phyloP scores from a whole-genome alignment of 1,140 invertebrate species.

The Macrocentrus cingulum region DNA sequence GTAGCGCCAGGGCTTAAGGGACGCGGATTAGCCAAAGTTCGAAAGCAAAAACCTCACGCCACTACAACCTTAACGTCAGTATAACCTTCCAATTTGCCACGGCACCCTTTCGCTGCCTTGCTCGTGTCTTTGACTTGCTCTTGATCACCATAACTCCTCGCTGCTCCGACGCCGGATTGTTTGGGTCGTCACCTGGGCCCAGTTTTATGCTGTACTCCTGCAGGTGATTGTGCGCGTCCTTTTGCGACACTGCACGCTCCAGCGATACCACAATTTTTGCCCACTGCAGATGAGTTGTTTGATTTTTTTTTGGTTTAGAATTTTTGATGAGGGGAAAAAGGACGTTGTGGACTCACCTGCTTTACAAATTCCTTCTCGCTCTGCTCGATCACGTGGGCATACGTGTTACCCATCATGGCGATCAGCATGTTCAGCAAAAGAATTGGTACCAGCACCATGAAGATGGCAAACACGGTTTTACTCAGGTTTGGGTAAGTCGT shows the following conservation, averaged over 20 bases:
- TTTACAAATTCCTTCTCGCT: conserved; percentile 99
- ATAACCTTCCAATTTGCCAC: conserved; percentile 94
- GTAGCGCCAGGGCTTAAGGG: neutral
- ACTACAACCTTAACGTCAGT: neutral
- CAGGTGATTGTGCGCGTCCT: conserved; percentile 86
- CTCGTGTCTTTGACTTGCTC: conserved; percentile 92
- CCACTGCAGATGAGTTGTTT: conserved; percentile 68
- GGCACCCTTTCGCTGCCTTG: conserved; percentile 95
- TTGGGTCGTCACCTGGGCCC: conserved; percentile 77
- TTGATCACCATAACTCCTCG: conserved; percentile 98
- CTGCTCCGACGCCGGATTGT: conserved; percentile 70
- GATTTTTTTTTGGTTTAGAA: neutral
- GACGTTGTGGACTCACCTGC: conserved; percentile 66
- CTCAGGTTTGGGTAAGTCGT: conserved; percentile 89
- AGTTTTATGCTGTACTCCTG: conserved; percentile 94
- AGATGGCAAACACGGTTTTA: conserved; percentile 93
- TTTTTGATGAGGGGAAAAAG: neutral
- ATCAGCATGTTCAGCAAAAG: conserved; percentile 97
- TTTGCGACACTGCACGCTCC: conserved; percentile 87
- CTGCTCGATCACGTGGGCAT: conserved; percentile 95
- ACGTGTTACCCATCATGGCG: conserved; percentile 99
- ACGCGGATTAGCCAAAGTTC: no score
- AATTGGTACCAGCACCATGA: conserved; percentile 97
- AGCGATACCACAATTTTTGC: conserved; percentile 96
- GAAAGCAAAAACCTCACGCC: neutral